Percentiles rank a stretch among this genome's conserved stretches.
Conservation (phyloP, 2,113 vertebrate genomes). For the Hippocampus barbouri region DNA sequence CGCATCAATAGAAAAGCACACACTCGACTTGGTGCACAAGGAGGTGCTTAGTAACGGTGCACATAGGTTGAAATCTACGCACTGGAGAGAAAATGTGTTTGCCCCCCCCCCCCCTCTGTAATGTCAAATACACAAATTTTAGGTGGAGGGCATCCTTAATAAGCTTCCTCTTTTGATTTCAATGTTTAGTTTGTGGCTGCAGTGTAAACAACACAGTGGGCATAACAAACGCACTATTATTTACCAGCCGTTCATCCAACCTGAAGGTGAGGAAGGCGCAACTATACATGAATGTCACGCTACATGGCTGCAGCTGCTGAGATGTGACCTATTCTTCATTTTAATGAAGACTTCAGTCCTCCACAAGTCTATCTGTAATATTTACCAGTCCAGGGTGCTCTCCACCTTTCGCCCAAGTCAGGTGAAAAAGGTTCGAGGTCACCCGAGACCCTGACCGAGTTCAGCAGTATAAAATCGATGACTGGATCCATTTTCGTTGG, state of each 20-base stretch:
- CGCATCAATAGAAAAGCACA: conserved; percentile 4
- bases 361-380: background rate
- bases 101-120: conserved; percentile 22
- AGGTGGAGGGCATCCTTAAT: conserved; percentile 31
- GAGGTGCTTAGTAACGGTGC: conserved; percentile 6
- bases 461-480: background rate
- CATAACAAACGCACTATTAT: conserved; percentile 52
- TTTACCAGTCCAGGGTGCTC: too few species aligned
- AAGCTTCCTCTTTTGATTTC: conserved; percentile 45
- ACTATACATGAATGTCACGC: conserved; percentile 63
- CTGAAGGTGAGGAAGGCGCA: conserved; percentile 32
- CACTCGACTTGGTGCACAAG: background rate
- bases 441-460: background rate
- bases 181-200: conserved; percentile 56
- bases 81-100: conserved; percentile 3
- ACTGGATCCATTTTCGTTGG: background rate
- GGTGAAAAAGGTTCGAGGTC: background rate
- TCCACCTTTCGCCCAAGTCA: background rate
- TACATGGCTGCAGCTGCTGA: conserved; percentile 55
- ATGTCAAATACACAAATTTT: conserved; percentile 53
- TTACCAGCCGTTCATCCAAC: conserved; percentile 48
- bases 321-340: conserved; percentile 14
- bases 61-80: conserved; percentile 18
- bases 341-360: conserved; percentile 26
- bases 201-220: conserved; percentile 53